Conservation (phyloP, 1,140 invertebrate species). For the Daktulosphaira vitifoliae region DNA sequence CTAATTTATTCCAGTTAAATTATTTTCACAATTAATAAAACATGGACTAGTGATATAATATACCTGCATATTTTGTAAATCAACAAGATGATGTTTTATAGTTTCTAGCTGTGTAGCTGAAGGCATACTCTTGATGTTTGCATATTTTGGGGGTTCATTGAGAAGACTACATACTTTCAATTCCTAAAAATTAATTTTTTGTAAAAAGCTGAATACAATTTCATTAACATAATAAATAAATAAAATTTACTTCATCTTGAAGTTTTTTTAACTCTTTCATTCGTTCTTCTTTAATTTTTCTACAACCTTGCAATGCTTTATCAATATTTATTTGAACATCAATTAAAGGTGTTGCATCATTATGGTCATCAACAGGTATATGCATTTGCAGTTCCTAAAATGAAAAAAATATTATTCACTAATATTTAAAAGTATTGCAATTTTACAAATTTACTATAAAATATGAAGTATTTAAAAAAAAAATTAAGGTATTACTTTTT, state of each 20-base stretch:
- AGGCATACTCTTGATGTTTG: conserved; percentile 2
- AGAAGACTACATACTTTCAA: conserved; percentile 16
- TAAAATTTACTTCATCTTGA: conserved; percentile 23
- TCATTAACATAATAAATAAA: not conserved
- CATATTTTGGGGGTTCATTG: conserved; percentile 2
- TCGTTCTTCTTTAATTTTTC: conserved; percentile 30
- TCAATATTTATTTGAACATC: conserved; percentile 30
- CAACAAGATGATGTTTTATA: conserved; percentile 21
- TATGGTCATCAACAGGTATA: conserved; percentile 16
- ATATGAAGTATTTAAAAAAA: too few species aligned
- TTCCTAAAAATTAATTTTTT: conserved; percentile 9
- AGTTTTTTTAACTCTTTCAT: conserved; percentile 15
- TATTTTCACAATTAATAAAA: too few species aligned
- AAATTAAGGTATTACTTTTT: conserved; percentile 8
- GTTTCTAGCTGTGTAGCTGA: conserved; percentile 5
- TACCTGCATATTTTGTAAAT: conserved; percentile 20
- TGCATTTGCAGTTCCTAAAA: conserved; percentile 12
- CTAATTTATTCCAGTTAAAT: too few species aligned
- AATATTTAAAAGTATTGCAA: too few species aligned
- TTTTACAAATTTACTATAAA: too few species aligned
- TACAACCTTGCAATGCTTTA: conserved; percentile 6
- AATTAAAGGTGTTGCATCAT: conserved; percentile 20
- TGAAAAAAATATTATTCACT: too few species aligned
- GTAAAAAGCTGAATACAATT: not conserved
- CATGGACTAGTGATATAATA: too few species aligned